Evolutionary conservation across 1,140 invertebrate genomes (phyloP), one percentile per base, ranked within the genome.

Genomic region (Drosophila setifemur): DNA sequence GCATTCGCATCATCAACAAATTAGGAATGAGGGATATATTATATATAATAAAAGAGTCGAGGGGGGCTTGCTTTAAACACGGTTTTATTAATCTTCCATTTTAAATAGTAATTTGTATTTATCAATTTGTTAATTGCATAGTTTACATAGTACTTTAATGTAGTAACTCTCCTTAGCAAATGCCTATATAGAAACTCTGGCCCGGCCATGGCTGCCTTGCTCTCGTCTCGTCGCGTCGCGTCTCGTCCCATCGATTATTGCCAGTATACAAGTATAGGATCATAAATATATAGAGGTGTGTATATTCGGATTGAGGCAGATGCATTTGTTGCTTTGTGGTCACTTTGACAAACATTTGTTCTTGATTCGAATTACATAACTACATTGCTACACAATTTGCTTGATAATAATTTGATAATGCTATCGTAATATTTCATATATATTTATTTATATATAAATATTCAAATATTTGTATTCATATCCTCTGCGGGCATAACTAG

Each of bases 51-150:
- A 61, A 45, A 2, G n/a, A 60, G 61, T 21, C 37, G 28, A 28
- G 28, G 29, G 18, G 11, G 43, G 25, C 31, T 48, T 42, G 58
- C 29, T 79, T 83, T 66, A 85, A 83, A 78, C 78, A 83, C 70
- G 68, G 48, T 77, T 82, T 73, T 85, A 73, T 73, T 85, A 70
- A 85, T 85, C 64, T 63, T 71, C 57, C 47, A 37, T 77, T 79
- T n/a, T 66, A 68, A 72, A 73, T 82, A 58, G 67, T 73, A 78
- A 70, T 47, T 83, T 83, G 68, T 83, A 61, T 73, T 83, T 78
- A 85, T 83, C 74, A 85, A 79, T 83, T 83, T 83, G 70, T 83
- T 74, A 83, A 85, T 85, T 78, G 66, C 73, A 72, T 83, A 83
- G 60, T 78, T 85, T 85, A 74, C 78, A 81, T 69, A 64, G 35